Base-by-base conservation (phyloP, 2,113 vertebrate species). In the Laticauda colubrina region DNA sequence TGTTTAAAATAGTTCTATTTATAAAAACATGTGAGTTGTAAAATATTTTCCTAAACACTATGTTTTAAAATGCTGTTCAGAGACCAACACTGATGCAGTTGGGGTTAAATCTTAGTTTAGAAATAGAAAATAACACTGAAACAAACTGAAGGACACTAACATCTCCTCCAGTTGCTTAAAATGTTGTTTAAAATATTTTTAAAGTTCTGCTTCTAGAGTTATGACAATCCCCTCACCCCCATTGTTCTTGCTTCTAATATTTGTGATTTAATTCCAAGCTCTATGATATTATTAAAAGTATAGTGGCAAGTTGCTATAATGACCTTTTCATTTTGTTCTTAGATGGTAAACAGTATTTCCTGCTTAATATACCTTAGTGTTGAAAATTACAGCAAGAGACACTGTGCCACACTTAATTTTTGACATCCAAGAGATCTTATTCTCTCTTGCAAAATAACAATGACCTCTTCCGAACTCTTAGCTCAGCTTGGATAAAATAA, bases 391-490 rank as follows among this genome's bases (percentile, higher is more conserved):
- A 94, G 69, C 94, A 95, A 93, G 56, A 92, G 93, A 91, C 89
- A 56, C 95, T 94, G 89, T 95, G 91, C 91, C 89, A 94, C 8
- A 93, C 93, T 92, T 93, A 96, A 94, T 89, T 94, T 96, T 95
- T 96, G 94, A 96, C 95, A 96, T 93, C 93, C 85, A 24, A 95
- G 34, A 85, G 59, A 94, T 91, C 92, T 95, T 95, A 93, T 95
- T 95, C 89, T 92, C n/a, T 95, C 96, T 93, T 92, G 95, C 92
- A 96, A 95, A 96, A 96, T 96, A 96, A 93, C 69, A 0, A 0
- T 95, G 91, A 95, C 89, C 93, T 94, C 92, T 92, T 93, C 69
- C 56, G 90, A 94, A 96, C 94, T 94, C 94, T 95, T 95, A 96
- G 94, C 89, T 94, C 91, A 95, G 89, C 90, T 93, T 94, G 91